Conservation (phyloP, 1,140 invertebrate genomes). For the Zaprionus nigranus region DNA sequence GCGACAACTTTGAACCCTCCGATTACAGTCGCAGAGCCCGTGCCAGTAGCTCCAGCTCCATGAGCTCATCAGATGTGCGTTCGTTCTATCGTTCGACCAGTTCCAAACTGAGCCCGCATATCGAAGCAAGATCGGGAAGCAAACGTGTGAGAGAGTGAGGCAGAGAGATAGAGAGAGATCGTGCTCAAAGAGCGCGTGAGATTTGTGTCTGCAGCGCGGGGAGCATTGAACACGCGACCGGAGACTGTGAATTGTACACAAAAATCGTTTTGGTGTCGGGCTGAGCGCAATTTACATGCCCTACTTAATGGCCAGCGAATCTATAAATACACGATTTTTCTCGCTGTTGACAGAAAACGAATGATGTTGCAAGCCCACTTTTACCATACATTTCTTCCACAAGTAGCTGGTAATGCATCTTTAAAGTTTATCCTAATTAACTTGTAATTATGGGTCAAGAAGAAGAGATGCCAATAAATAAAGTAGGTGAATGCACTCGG, state of each 20-base stretch:
- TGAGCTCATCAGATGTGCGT: slow-evolving; percentile 64
- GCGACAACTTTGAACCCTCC: slow-evolving; percentile 31
- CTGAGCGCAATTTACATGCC: slow-evolving; percentile 66
- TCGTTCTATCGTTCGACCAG: slow-evolving; percentile 32
- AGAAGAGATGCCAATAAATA: background rate
- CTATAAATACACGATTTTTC: slow-evolving; percentile 46
- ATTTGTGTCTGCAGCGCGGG: slow-evolving; percentile 6
- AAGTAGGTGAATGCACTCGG: no score
- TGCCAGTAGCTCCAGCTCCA: slow-evolving; percentile 6
- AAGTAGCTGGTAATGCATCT: background rate
- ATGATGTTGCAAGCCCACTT: background rate
- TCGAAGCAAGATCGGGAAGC: slow-evolving; percentile 12
- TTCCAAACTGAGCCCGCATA: slow-evolving; percentile 29
- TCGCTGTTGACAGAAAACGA: slow-evolving; percentile 39
- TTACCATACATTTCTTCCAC: background rate
- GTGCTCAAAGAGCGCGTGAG: background rate
- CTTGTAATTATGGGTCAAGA: background rate
- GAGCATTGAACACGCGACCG: slow-evolving; percentile 67
- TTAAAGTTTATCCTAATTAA: background rate
- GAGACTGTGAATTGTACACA: slow-evolving; percentile 70
- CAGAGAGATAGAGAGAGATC: background rate
- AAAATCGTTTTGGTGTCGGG: slow-evolving; percentile 49
- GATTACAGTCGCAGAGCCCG: background rate
- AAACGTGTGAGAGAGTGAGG: background rate
- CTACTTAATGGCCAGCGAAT: slow-evolving; percentile 50